phyloP scores from a whole-genome alignment of 64 coral and sea anemone genomes.

The Montipora foliosa region DNA sequence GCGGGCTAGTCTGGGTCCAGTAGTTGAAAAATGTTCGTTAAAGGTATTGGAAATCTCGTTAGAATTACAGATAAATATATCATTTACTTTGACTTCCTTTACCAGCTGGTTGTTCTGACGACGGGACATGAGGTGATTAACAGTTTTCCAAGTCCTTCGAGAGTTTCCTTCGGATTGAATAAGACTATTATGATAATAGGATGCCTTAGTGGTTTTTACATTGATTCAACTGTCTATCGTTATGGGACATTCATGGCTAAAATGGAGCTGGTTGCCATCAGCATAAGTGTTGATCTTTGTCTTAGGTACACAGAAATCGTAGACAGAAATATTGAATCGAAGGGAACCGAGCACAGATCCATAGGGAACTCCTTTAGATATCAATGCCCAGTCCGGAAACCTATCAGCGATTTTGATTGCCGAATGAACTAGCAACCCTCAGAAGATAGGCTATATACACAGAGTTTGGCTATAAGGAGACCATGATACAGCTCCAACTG shows the following conservation, averaged over 20 bases:
- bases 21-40: no score
- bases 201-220: no score
- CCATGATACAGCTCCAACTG: background rate
- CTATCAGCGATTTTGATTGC: no score
- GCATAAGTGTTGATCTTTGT: slow-evolving; percentile 33
- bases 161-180: no score
- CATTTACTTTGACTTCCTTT: no score
- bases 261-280: slow-evolving; percentile 57
- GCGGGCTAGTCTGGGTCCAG: no score
- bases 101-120: no score
- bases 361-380: slow-evolving; percentile 12
- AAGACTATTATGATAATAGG: no score
- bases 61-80: no score
- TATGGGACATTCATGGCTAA: slow-evolving; percentile 51
- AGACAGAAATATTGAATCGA: background rate
- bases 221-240: slow-evolving; percentile 41
- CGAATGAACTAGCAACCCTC: background rate
- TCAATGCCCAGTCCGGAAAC: background rate
- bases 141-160: no score
- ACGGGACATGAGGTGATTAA: no score
- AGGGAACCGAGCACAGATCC: background rate
- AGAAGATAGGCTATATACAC: background rate
- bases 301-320: slow-evolving; percentile 7
- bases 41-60: no score
- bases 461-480: background rate